These are phyloP conservation scores for Halocynthia aurantium DNA, from an alignment of 23 tunicate genomes.

Conservation along the genomic window DNA sequence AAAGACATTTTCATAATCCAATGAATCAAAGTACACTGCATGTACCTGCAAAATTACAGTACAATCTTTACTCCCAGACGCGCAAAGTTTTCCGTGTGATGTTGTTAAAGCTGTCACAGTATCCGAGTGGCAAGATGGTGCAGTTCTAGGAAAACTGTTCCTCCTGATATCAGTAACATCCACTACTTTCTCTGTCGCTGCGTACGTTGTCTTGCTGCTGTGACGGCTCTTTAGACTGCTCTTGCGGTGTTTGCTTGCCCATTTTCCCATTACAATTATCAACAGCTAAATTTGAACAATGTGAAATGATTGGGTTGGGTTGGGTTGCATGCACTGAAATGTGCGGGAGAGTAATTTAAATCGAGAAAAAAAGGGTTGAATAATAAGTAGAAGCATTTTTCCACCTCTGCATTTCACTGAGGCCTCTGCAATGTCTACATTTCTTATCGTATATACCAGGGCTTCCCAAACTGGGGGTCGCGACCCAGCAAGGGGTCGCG, in stretches of 20 bases:
- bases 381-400: too few species aligned
- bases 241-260: constrained; percentile 42
- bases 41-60: constrained; percentile 17
- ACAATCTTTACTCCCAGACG: constrained; percentile 19
- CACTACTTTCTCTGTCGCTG: background rate
- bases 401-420: too few species aligned
- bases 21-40: background rate
- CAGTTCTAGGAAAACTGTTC: background rate
- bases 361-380: too few species aligned
- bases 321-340: too few species aligned
- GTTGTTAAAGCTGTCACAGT: constrained; percentile 16
- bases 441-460: too few species aligned
- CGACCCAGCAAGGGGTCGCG: too few species aligned
- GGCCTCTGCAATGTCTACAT: too few species aligned
- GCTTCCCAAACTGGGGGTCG: too few species aligned
- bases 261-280: constrained; percentile 23
- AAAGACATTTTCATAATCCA: too few species aligned
- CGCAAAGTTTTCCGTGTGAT: background rate
- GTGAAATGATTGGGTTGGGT: too few species aligned
- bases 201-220: background rate
- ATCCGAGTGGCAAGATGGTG: constrained; percentile 17
- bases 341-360: too few species aligned
- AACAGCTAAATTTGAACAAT: too few species aligned
- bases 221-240: constrained; percentile 15
- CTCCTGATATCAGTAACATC: background rate